Evolutionary conservation across 2,113 vertebrate genomes (phyloP), one percentile per base, ranked within the genome.

Genomic region (Cryptomyrus ogoouensis): DNA sequence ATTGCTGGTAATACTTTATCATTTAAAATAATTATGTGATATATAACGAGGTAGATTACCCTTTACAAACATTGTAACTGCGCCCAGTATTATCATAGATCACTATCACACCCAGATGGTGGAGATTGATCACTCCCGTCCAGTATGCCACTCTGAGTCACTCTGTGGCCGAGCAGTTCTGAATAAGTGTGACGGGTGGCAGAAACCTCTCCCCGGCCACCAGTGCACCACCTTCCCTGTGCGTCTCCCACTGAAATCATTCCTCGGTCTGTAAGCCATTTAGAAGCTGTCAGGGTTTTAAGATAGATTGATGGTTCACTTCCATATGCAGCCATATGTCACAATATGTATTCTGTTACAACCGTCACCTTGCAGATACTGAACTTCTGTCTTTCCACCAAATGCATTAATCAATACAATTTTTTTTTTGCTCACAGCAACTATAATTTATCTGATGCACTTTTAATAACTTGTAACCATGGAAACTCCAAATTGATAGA

Each of bases 321-420:
- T 66, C 87, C 35, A 88, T 44, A 88, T 62, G 49, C 42, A 88
- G 53, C 35, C n/a, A 62, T 44, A 66, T 44, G 56, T 88, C 87
- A 88, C 87, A 88, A 88, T 88, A 87, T 53, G 27, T 46, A 88
- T 88, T 44, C 39, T 15, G 35, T 88, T 88, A 35, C 86, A 31
- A 17, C 50, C 39, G 17, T 44, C 44, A 88, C 56, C 87, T 88
- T 88, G 39, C 27, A 87, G 49, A 87, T 58, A 56, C 27, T 8
- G 31, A 50, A 39, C 47, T 53, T 66, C 56, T 56, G 47, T 88
- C 53, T 66, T 88, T 58, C 19, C 19, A 66, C 39, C 15, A 21
- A 39, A 66, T 87, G 27, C 27, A 87, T 31, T 62, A 88, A 88
- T 46, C 53, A 44, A 88, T 66, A 88, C 84, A 21, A 24, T 88